phyloP scores from a whole-genome alignment of 2,797 vertebrate genomes.

The Xiphophorus birchmanni region DNA sequence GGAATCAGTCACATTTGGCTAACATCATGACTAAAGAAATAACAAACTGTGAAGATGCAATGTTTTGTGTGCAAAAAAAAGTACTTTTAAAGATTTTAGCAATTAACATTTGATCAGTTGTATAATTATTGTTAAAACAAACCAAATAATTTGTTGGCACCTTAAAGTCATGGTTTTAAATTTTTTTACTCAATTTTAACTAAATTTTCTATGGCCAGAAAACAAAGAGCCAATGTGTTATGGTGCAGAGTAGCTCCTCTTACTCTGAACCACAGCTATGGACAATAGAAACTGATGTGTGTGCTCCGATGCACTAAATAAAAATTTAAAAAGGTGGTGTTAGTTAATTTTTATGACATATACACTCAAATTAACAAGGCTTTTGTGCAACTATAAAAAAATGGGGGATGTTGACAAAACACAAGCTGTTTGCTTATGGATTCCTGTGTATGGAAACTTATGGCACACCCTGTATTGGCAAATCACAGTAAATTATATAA shows the following conservation, averaged over 20 bases:
- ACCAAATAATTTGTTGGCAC: not conserved
- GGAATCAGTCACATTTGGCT: conserved; percentile 28
- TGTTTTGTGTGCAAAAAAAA: conserved; percentile 16
- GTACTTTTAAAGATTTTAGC: conserved; percentile 19
- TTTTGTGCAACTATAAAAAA: conserved; percentile 20
- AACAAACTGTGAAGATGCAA: conserved; percentile 29
- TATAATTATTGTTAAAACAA: not conserved
- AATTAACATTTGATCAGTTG: conserved; percentile 6
- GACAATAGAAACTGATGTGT: conserved; percentile 24
- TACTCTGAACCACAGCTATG: conserved; percentile 4
- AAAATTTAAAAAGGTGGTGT: conserved; percentile 15
- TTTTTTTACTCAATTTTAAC: not conserved
- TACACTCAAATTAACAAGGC: conserved; percentile 6
- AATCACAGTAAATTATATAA: not conserved
- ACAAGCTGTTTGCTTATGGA: not conserved
- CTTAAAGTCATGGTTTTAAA: not conserved
- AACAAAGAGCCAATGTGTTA: not conserved
- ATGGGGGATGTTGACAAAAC: not conserved
- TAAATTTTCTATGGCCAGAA: not conserved
- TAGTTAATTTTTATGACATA: not conserved
- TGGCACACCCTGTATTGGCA: too few species aligned
- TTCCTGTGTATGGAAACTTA: too few species aligned
- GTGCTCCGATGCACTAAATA: conserved; percentile 27
- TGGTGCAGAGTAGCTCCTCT: conserved; percentile 7
- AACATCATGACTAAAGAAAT: conserved; percentile 35